Base-by-base conservation (phyloP, 1,140 invertebrate genomes). In the Drosophila obscura region DNA sequence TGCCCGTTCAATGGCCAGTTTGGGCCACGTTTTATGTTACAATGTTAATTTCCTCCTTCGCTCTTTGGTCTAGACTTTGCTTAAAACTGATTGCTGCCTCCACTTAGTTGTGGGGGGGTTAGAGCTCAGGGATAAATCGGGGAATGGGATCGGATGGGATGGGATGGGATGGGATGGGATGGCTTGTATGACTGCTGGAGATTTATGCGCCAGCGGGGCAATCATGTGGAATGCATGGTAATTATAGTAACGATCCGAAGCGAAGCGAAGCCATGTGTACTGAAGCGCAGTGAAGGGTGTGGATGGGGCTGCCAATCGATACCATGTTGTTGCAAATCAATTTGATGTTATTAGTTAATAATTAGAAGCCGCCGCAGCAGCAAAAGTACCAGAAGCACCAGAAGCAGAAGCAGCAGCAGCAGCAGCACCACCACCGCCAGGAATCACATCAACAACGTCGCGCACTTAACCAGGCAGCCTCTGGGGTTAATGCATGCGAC, bases 261-360 rank as follows among this genome's bases (percentile, higher is more conserved):
- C 75, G 41, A 78, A 73, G 51, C 71, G 52, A 53, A 87, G 52
- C 53, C 28, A 26, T 2, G 52, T 19, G 22, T 11, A 71, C 2
- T 46, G 45, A 69, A 26, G 52, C 69, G 51, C 41, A 55, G 46
- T 56, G 45, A 58, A 48, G 48, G 60, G 31, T 3, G 31, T 0
- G 31, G 7, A 8, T 1, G 7, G 28, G 26, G 52, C 41, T 55
- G 41, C 35, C 65, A 61, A 65, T 74, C 71, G 57, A 39, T 39
- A 13, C 55, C 49, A 68, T 87, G 83, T 83, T 83, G 82, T 88
- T 88, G 83, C 83, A 88, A 88, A 88, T 88, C 83, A 88, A 88
- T 88, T 88, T 88, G 72, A 88, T 88, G 79, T 88, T 88, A 88
- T 88, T 88, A 88, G 83, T 88, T 88, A 88, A 88, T 88, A 88